Base-by-base conservation (phyloP, 2,113 vertebrate genomes). In the Salvator merianae region DNA sequence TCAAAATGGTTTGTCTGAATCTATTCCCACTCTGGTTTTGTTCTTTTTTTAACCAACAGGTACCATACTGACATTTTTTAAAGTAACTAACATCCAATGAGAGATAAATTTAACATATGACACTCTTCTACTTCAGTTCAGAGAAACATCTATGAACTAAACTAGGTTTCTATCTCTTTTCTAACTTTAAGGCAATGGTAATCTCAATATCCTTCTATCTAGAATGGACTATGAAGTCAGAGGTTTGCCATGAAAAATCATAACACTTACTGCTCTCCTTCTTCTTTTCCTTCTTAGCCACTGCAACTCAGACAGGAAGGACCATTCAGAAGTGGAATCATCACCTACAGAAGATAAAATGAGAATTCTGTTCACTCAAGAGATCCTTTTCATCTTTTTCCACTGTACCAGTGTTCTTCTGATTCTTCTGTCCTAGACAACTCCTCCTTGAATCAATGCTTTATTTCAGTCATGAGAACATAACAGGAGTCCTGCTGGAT, bases 241-340 rank as follows among this genome's bases (percentile, higher is more conserved):
- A 81, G 62, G 28, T 68, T 76, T 10, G 14, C 72, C 16, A 77
- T n/a, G 8, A 34, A 2, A n/a, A 90, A 86, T 62, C 38, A 8
- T 47, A 36, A 50, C 93, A 96, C 96, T 97, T 91, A 97, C 97
- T 59, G 97, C 98, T 95, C 98, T 97, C 95, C 97, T 99, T 96
- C 97, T 94, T 88, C 96, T 97, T 93, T 69, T 98, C 88, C 94
- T 97, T 86, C 91, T 96, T 90, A 99, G 93, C 98, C 98, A 98
- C 88, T 96, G 96, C 75, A 98, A 94, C 88, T 98, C 97, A 87
- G 94, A 91, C 2, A 96, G 87, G 75, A 95, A 92, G 84, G 97
- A 96, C 93, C 97, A 96, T 87, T 96, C 95, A 5, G 95, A 95
- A 86, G 93, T 91, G 80, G 96, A 93, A 91, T 95, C 96, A 83